A percentile compares a stretch with the other conserved stretches of the same genome.
Evolutionary conservation across 2,888 invertebrate genomes (phyloP).

Genomic region (Dicranocentrus wangi): DNA sequence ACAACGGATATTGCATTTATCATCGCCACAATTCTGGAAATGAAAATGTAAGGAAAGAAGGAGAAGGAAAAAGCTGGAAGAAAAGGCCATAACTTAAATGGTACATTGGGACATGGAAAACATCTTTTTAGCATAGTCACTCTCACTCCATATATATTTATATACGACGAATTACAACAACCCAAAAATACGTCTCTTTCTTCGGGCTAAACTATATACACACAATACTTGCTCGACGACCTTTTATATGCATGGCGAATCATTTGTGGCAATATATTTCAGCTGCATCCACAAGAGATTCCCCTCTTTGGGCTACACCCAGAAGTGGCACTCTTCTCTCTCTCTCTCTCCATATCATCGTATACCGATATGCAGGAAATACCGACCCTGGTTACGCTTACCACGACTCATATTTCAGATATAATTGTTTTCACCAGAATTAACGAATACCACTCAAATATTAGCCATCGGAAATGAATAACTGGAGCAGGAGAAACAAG

Average conservation of each 20-base stretch:
- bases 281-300: constrained; percentile 67
- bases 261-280: constrained; percentile 73
- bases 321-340: background rate
- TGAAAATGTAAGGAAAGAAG: constrained; percentile 69
- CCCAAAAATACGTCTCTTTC: constrained; percentile 37
- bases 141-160: background rate
- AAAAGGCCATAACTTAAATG: background rate
- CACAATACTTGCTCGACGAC: constrained; percentile 51
- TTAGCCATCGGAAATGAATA: constrained; percentile 72
- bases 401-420: constrained; percentile 62
- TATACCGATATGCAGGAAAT: too few species aligned
- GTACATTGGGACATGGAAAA: background rate
- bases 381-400: too few species aligned
- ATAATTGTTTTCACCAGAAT: constrained; percentile 70
- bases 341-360: too few species aligned
- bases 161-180: constrained; percentile 9
- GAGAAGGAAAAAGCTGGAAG: constrained; percentile 58
- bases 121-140: too few species aligned
- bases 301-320: constrained; percentile 46
- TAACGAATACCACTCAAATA: constrained; percentile 68
- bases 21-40: constrained; percentile 72
- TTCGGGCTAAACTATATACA: constrained; percentile 31
- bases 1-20: constrained; percentile 73
- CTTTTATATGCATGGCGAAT: constrained; percentile 73
- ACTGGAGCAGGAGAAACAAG: constrained; percentile 55